These are phyloP conservation scores for Caradrina kadenii DNA, from an alignment of 2,888 invertebrate genomes.

Conservation along the genomic window DNA sequence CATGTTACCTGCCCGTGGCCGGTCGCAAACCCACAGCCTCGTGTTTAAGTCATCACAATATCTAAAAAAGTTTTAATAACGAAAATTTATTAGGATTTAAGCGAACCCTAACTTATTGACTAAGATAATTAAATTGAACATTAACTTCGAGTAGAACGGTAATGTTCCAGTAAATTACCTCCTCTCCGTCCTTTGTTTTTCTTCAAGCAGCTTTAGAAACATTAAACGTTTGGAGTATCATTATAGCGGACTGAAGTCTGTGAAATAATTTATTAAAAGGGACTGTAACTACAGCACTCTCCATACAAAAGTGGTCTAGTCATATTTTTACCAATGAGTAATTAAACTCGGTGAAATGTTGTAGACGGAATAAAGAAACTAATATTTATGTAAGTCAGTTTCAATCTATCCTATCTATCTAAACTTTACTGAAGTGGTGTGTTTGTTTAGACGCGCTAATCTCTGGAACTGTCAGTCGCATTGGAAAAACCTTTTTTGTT, in stretches of 20 bases:
- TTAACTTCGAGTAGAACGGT: slow-evolving; percentile 43
- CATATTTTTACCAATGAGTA: no score
- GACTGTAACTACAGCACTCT: neutral
- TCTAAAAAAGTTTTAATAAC: slow-evolving; percentile 19
- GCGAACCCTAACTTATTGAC: slow-evolving; percentile 54
- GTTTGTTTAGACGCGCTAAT: no score
- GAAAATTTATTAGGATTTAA: slow-evolving; percentile 46
- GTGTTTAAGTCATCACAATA: no score
- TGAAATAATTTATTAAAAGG: slow-evolving; percentile 24
- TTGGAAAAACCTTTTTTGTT: no score
- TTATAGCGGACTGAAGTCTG: slow-evolving; percentile 19
- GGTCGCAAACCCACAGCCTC: no score
- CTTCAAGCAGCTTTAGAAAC: slow-evolving; percentile 34
- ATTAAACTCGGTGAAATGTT: no score
- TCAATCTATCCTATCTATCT: no score
- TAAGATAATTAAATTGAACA: slow-evolving; percentile 55
- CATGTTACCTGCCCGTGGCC: no score
- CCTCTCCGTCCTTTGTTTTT: slow-evolving; percentile 42
- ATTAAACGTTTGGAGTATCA: slow-evolving; percentile 33
- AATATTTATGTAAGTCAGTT: no score
- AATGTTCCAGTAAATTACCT: slow-evolving; percentile 48
- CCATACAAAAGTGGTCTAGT: neutral
- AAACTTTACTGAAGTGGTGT: no score
- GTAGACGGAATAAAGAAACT: no score
- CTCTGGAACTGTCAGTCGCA: no score